phyloP scores from a whole-genome alignment of 2,797 vertebrate genomes.

The Hylomyscus alleni region DNA sequence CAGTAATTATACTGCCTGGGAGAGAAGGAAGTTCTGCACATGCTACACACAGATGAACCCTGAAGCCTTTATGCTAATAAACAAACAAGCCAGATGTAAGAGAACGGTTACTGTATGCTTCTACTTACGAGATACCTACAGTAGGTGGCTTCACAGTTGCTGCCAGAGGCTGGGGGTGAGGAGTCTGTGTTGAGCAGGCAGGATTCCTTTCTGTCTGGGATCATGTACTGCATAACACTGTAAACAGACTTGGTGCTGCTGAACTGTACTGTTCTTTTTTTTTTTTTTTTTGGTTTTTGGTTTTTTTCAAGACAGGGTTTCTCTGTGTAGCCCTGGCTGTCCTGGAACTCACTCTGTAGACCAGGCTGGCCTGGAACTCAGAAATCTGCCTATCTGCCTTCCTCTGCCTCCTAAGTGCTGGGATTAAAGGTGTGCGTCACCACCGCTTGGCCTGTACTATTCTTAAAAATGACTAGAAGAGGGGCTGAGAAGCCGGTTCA shows the following conservation, averaged over 20 bases:
- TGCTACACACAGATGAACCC: neutral
- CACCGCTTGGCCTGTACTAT: too few species aligned
- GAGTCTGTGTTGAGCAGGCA: too few species aligned
- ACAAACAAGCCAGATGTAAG: neutral
- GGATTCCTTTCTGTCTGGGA: neutral
- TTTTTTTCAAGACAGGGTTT: too few species aligned
- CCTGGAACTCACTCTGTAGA: too few species aligned
- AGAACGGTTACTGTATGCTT: rapidly evolving
- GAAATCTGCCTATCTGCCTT: too few species aligned
- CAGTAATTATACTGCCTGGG: neutral
- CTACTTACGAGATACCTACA: neutral
- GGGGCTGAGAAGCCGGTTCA: neutral
- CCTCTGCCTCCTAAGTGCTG: too few species aligned
- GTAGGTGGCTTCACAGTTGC: neutral
- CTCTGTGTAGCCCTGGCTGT: too few species aligned
- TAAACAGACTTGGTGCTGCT: neutral
- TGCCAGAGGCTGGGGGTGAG: neutral
- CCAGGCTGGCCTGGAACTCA: too few species aligned
- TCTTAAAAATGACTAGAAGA: neutral
- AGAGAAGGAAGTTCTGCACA: neutral
- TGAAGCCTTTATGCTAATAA: neutral
- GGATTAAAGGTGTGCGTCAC: too few species aligned
- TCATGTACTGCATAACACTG: rapidly evolving
- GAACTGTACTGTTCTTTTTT: neutral
- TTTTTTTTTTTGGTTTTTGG: too few species aligned